Evolutionary conservation across 1,140 invertebrate species (phyloP), one percentile per base, ranked within the genome.

Genomic region (Cydia fagiglandana): DNA sequence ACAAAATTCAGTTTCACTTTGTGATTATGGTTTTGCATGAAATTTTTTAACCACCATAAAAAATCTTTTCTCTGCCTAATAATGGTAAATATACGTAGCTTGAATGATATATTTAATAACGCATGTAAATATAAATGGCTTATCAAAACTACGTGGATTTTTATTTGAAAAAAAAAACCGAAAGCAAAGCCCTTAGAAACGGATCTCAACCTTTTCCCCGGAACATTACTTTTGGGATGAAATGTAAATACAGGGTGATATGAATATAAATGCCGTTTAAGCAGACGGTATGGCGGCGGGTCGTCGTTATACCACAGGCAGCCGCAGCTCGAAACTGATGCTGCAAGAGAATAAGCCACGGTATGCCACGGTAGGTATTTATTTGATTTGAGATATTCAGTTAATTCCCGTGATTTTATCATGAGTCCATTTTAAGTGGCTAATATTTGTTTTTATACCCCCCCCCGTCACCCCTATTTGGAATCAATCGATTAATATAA

Each of bases 101-200:
- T n/a, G n/a, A 53, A 53, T 53, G 50, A 17, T 17, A 53, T 20
- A 2, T 56, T 56, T 56, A 24, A 24, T 12, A 24, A 24, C 10
- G 20, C 2, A 10, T 61, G 20, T 9, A 20, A 9, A 61, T 70
- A 70, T 41, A 41, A 41, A 41, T 41, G 38, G 34, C 66, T 86
- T 86, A 85, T 87, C 86, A 86, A 86, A 87, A 83, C 81, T 81
- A 79, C 81, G 56, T 79, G 78, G 86, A 85, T 87, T 86, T 87
- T 86, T 82, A 84, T 87, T 85, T 80, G n/a, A 45, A 70, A 53
- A 50, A 68, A 50, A 68, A 84, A 81, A 77, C 81, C 77, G 70
- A 66, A 76, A 70, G 77, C 78, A 78, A 79, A 75, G 77, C 74
- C 74, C 34, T 66, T 70, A 73, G 50, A 73, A 77, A 78, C 74